Base-by-base conservation (phyloP, 1,140 invertebrate genomes). In the Melipona quadrifasciata region DNA sequence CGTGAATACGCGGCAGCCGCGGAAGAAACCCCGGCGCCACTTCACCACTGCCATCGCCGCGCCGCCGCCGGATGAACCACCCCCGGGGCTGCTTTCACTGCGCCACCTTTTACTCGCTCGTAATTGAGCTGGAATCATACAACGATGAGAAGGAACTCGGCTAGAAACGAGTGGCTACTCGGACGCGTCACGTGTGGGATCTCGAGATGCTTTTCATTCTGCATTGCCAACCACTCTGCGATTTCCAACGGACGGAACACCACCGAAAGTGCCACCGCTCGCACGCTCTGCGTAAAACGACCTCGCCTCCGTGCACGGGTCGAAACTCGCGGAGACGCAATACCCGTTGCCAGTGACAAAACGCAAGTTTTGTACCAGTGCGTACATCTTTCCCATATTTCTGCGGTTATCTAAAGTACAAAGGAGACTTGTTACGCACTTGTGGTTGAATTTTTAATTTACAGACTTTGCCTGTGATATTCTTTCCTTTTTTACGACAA, bases 91-190 rank as follows among this genome's bases (percentile, higher is more conserved):
- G 71, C 84, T 77, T 85, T 89, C 79, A 68, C 76, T 57, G 55
- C 72, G 68, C 73, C 80, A 87, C 68, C 83, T 82, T 89, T 89
- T 88, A 85, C 81, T 64, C 77, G 77, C 64, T 85, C 68, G 80
- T 86, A 90, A 90, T 89, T 89, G 85, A 90, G 88, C 76, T 34
- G 74, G 82, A 82, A 86, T 78, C 81, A 80, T 82, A 78, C 51
- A 82, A 80, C 79, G 74, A 87, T 72, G 85, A 77, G 67, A 53
- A 86, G 61, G 81, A 81, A 76, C 76, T 82, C 82, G 85, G 75
- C 65, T 87, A 77, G 83, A 87, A 89, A 58, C 51, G 89, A 90
- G 88, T 89, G 86, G 88, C 83, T 86, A 86, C 88, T 86, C 57
- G 83, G 80, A 67, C 76, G 80, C 80, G 77, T 90, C 89, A 87